These are phyloP conservation scores for Phalacrocorax aristotelis DNA, from an alignment of 2,113 vertebrate genomes.

Conservation along the genomic window DNA sequence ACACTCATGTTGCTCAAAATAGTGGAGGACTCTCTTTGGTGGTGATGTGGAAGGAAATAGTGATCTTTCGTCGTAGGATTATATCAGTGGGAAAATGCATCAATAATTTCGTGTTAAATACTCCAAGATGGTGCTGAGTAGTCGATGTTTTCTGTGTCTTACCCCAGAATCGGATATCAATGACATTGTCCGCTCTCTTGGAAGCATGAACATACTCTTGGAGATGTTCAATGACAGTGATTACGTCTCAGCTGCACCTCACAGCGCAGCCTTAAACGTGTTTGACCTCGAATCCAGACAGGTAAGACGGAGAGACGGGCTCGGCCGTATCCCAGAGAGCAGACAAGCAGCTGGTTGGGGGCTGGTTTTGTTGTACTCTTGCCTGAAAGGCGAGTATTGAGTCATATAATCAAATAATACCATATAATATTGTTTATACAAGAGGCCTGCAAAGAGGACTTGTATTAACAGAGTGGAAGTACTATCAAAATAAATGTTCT, in stretches of 20 bases:
- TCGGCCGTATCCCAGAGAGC: neutral
- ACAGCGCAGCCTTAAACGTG: slow-evolving; percentile 89
- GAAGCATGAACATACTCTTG: slow-evolving; percentile 81
- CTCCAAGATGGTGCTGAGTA: neutral
- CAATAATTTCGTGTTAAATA: rapidly evolving
- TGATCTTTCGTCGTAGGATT: neutral
- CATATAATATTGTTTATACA: rapidly evolving
- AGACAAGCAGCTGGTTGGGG: neutral
- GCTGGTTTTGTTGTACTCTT: neutral
- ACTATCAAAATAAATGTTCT: neutral
- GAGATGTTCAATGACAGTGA: slow-evolving; percentile 83
- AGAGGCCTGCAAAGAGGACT: neutral
- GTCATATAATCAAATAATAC: neutral
- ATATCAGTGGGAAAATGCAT: neutral
- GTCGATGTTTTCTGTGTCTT: neutral
- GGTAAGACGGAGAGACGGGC: slow-evolving; percentile 64
- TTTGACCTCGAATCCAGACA: slow-evolving; percentile 71
- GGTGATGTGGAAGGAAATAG: rapidly evolving
- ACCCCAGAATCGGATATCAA: slow-evolving; percentile 79
- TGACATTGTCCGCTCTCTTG: slow-evolving; percentile 82
- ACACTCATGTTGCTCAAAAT: neutral
- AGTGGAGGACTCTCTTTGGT: neutral
- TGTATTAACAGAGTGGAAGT: neutral
- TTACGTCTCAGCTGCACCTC: slow-evolving; percentile 86
- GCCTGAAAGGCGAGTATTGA: neutral